Percentiles rank a stretch among this genome's conserved stretches.
Evolutionary conservation across 1,140 invertebrate species (phyloP).

Genomic region (Limonius californicus): DNA sequence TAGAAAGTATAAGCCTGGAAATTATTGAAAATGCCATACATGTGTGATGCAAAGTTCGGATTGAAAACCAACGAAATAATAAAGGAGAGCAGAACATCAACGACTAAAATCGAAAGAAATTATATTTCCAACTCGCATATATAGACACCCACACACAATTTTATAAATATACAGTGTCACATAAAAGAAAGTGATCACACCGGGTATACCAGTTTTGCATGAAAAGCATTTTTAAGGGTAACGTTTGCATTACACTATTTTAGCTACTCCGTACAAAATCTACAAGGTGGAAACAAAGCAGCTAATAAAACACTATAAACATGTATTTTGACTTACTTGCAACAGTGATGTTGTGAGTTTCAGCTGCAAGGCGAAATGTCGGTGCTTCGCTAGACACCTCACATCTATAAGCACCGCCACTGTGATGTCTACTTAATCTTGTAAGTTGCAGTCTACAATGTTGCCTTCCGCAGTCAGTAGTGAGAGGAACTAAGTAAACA

Average conservation of each 20-base stretch:
- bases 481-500: constrained; percentile 27
- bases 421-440: constrained; percentile 29
- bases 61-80: too few species aligned
- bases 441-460: constrained; percentile 30
- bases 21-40: too few species aligned
- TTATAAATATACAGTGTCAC: too few species aligned
- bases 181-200: too few species aligned
- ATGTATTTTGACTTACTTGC: constrained; percentile 54
- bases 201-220: background rate
- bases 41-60: too few species aligned
- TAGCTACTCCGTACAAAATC: background rate
- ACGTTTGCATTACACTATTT: background rate
- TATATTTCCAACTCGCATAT: too few species aligned
- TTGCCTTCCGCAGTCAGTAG: constrained; percentile 24
- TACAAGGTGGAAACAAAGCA: too few species aligned
- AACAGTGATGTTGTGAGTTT: constrained; percentile 58
- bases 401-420: constrained; percentile 55
- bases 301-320: background rate
- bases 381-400: constrained; percentile 62
- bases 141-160: too few species aligned
- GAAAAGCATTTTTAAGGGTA: too few species aligned
- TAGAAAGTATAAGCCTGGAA: too few species aligned
- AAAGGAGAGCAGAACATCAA: too few species aligned
- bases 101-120: too few species aligned
- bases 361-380: constrained; percentile 57